Base-by-base conservation (phyloP, 2,797 vertebrate genomes). In the Babyrousa celebensis region DNA sequence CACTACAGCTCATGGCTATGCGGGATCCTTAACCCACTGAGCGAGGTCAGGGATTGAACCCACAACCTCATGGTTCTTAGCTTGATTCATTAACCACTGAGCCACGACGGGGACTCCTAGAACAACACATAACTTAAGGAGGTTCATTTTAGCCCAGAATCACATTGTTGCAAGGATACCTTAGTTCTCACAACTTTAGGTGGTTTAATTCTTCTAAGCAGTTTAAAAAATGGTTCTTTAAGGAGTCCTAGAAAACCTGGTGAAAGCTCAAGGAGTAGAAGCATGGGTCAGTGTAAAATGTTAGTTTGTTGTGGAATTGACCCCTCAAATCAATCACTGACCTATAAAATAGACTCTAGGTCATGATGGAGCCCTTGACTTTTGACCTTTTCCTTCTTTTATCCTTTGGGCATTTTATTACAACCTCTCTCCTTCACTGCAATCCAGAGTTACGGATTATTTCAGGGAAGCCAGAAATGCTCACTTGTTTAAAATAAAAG, bases 251-350 rank as follows among this genome's bases (percentile, higher is more conserved):
- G 90, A 97, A 96, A 97, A 86, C 27, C 94, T 52, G 29, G 20
- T 58, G 52, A 92, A 74, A 58, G 72, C 65, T 96, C 96, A 96
- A 78, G 74, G 83, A 97, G 96, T 91, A 60, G 78, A 96, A 96
- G 29, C 84, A 15, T 0, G 3, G 71, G 74, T 96, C 96, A 94
- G 88, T 94, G 65, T 84, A 67, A 92, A 97, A 94, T 90, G 75
- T 94, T 97, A 89, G n/a, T 75, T 84, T 95, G 52, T 56, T 29
- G 43, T 0, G 8, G 0, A 92, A 96, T 91, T 92, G 96, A 96
- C 95, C 75, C 74, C 85, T 97, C n/a, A 58, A 79, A 77, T 96
- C 82, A 63, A 92, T 80, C 92, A 95, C 62, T 71, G 48, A 68
- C 40, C 60, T 74, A 14, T 29, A 32, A 74, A 54, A 9, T 77